Evolutionary conservation across 2,888 invertebrate genomes (phyloP).

Genomic region (Gortyna flavago): DNA sequence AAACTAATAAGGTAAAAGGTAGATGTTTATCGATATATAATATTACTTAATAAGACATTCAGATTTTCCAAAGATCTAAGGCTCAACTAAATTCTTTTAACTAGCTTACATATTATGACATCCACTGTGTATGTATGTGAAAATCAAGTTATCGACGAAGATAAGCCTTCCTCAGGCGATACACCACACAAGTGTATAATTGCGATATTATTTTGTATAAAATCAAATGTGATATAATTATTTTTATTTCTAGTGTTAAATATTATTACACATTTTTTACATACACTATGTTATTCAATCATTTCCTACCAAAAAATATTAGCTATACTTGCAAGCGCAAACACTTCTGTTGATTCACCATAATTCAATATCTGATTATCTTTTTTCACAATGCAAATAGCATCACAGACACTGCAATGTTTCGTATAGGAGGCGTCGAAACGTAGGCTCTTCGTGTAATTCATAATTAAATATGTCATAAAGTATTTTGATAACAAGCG

Average conservation of each 20-base stretch:
- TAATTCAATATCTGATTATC: conserved; percentile 17
- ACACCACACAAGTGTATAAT: conserved; percentile 41
- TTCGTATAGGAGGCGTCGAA: conserved; percentile 16
- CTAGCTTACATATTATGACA: conserved; percentile 78
- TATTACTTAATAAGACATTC: conserved; percentile 80
- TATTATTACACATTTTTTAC: conserved; percentile 56
- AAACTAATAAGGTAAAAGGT: conserved; percentile 84
- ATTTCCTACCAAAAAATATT: conserved; percentile 33
- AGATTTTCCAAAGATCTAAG: conserved; percentile 88
- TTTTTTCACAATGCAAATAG: conserved; percentile 21
- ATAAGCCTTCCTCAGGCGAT: conserved; percentile 62
- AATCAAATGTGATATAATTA: conserved; percentile 76
- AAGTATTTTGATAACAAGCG: conserved; percentile 53
- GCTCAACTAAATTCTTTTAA: conserved; percentile 87
- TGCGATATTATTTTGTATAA: conserved; percentile 67
- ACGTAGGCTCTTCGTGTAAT: conserved; percentile 32
- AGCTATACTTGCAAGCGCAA: conserved; percentile 33
- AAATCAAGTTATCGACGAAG: conserved; percentile 59
- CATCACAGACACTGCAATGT: conserved; percentile 24
- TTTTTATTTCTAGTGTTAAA: conserved; percentile 71
- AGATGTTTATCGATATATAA: conserved; percentile 87
- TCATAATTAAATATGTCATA: conserved; percentile 28
- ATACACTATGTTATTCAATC: conserved; percentile 42
- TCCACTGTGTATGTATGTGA: conserved; percentile 57
- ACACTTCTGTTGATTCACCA: conserved; percentile 20